Evolutionary conservation across 2,888 invertebrate genomes (phyloP), one percentile per base, ranked within the genome.

Genomic region (Pinctada fucata): DNA sequence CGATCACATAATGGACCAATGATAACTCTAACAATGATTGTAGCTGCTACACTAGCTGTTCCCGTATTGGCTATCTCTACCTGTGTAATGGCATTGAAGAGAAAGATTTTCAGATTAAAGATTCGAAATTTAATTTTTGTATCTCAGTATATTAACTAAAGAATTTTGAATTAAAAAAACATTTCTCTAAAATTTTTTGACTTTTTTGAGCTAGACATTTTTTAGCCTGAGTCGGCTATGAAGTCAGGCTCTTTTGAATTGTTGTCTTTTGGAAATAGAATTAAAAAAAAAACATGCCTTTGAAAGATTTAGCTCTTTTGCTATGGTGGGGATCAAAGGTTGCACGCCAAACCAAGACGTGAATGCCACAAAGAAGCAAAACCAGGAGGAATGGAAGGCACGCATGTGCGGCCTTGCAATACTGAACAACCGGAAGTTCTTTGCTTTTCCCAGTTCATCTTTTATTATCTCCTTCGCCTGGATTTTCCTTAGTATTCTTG

Each of bases 261-360:
- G 31, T 31, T 31, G 31, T 31, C 31, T 31, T 31, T 31, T 31
- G 31, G 31, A 31, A 31, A 58, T 58, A 58, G 58, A 10, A 58
- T 6, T 58, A 58, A 58, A 58, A 58, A 58, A 58, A 58, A 58
- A 58, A 58, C 58, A 10, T 58, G 13, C 49, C 58, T 82, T 82
- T 8, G 73, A 45, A 1, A 82, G 64, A 3, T 63, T 64, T 2
- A 82, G 71, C 10, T 82, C 82, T 51, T 79, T 79, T 52, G 70
- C 69, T 31, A 82, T 82, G 3, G 82, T 82, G 45, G 82, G 82
- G 13, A 82, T 71, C 6, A 82, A 58, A 58, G 82, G 82, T 50
- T 82, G 82, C 3, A 82, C 69, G 3, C 82, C 78, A 49, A 82
- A 82, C 82, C 82, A 82, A 8, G 82, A 64, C 6, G 79, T 79